phyloP scores from a whole-genome alignment of 2,113 vertebrate genomes.

The Paraplagusia blochii region DNA sequence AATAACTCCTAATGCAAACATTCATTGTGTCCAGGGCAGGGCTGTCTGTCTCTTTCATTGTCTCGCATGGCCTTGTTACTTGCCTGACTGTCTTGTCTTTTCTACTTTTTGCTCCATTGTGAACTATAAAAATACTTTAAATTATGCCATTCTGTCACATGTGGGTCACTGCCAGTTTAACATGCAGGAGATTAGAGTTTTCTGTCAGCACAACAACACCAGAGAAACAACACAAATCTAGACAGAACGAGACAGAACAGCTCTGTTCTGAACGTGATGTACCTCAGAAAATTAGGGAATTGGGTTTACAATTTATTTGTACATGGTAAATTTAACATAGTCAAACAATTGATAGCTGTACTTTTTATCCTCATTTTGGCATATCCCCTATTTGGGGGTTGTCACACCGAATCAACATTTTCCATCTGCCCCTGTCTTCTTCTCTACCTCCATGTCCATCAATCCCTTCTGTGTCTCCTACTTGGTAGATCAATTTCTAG shows the following conservation, averaged over 20 bases:
- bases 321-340: no score
- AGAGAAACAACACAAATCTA: constrained; percentile 53
- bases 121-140: constrained; percentile 69
- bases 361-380: no score
- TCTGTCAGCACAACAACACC: constrained; percentile 59
- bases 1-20: constrained; percentile 67
- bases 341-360: no score
- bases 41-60: constrained; percentile 4
- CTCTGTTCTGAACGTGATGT: no score
- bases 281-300: no score
- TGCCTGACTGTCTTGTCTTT: constrained; percentile 14
- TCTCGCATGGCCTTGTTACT: constrained; percentile 18
- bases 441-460: no score
- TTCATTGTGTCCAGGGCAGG: constrained; percentile 32
- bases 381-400: no score
- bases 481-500: no score
- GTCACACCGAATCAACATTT: no score
- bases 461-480: no score
- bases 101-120: constrained; percentile 41
- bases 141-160: constrained; percentile 61
- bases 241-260: constrained; percentile 28
- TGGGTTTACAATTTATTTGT: no score
- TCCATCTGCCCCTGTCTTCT: no score
- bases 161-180: constrained; percentile 41
- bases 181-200: constrained; percentile 31